Conservation (phyloP, 1,140 invertebrate species). For the Zaprionus taronus region DNA sequence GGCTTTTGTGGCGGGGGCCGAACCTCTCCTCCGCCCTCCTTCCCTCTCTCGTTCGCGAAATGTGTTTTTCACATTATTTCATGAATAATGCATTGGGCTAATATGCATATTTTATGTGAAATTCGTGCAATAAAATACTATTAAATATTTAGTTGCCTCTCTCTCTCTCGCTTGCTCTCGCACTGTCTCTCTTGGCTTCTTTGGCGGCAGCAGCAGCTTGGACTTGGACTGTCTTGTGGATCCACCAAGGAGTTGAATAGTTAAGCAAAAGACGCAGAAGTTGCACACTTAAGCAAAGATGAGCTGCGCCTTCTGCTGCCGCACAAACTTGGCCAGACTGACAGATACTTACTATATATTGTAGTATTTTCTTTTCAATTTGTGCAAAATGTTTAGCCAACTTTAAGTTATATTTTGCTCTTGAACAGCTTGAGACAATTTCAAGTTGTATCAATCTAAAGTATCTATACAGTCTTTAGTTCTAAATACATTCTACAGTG, state of each 20-base stretch:
- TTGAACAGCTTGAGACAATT: background rate
- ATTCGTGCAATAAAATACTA: constrained; percentile 84
- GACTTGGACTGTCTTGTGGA: constrained; percentile 31
- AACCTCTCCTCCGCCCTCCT: too few species aligned
- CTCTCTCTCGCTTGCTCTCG: constrained; percentile 45
- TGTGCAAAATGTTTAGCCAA: too few species aligned
- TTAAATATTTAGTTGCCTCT: constrained; percentile 80
- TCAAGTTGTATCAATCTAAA: background rate
- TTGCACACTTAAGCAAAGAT: constrained; percentile 37
- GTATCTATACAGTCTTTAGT: too few species aligned
- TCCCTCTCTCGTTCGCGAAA: constrained; percentile 52
- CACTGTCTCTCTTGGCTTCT: constrained; percentile 24
- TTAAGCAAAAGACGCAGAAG: constrained; percentile 35
- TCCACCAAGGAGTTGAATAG: constrained; percentile 51
- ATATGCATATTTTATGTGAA: constrained; percentile 83
- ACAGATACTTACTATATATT: background rate
- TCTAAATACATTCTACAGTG: too few species aligned
- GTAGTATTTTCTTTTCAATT: constrained; percentile 9
- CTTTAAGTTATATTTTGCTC: background rate
- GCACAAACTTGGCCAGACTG: background rate
- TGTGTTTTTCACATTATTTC: constrained; percentile 83
- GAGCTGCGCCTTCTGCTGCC: constrained; percentile 4
- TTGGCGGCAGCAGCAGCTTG: background rate
- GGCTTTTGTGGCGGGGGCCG: constrained; percentile 24
- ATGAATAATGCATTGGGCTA: constrained; percentile 82